Percentiles rank a stretch among this genome's conserved stretches.
Conservation (phyloP, 2,888 invertebrate genomes). For the Hetaerina titia region DNA sequence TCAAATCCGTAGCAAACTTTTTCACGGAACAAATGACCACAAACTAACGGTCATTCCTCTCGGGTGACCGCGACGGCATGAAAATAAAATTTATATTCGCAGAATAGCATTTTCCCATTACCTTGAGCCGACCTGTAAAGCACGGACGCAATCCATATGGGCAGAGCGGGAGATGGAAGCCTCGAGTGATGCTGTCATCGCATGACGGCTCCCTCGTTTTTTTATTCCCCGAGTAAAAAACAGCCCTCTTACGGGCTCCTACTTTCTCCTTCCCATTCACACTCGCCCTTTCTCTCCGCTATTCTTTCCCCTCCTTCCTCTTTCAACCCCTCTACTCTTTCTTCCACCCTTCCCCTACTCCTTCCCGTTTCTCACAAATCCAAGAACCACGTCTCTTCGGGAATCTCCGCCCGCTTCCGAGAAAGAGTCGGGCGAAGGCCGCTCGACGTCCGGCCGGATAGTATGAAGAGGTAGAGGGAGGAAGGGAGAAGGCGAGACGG, state of each 20-base stretch:
- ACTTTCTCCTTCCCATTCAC: not conserved
- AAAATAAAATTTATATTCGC: conserved; percentile 1
- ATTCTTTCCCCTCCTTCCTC: not conserved
- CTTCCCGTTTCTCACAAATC: not conserved
- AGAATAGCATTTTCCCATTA: not conserved
- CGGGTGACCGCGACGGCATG: not conserved
- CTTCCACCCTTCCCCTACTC: not conserved
- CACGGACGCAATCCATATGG: not conserved
- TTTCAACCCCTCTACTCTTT: not conserved
- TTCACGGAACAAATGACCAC: not conserved
- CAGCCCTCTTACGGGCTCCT: not conserved
- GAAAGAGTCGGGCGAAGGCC: conserved; percentile 46
- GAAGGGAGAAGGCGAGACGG: not conserved
- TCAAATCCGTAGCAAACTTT: not conserved
- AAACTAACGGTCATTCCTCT: not conserved
- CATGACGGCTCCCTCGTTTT: not conserved
- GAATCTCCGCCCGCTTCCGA: conserved; percentile 50
- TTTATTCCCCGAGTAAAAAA: not conserved
- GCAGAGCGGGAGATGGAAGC: not conserved
- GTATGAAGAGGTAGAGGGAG: not conserved
- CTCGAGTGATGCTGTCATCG: conserved; percentile 47
- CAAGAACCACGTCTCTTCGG: not conserved
- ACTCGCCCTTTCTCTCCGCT: not conserved
- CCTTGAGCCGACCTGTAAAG: conserved; percentile 1
- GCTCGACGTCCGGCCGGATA: conserved; percentile 43